A percentile compares a stretch with the other conserved stretches of the same genome.
Evolutionary conservation across 2,888 invertebrate species (phyloP).

Genomic region (Unio pictorum): DNA sequence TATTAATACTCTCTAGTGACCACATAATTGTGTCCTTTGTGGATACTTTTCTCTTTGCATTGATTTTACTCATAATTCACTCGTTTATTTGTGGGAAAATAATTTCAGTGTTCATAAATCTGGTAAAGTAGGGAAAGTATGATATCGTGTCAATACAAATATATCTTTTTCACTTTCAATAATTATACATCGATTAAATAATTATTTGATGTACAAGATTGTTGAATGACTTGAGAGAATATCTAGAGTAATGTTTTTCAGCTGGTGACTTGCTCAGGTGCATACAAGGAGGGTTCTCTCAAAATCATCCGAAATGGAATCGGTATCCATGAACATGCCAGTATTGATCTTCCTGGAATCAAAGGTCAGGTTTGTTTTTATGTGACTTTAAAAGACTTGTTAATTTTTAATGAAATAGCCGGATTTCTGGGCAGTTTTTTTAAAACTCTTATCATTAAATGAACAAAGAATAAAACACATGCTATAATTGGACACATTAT

Average conservation of each 20-base stretch:
- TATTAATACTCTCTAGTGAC: too few species aligned
- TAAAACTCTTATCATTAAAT: too few species aligned
- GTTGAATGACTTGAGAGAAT: background rate
- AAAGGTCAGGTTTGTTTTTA: conserved; percentile 76
- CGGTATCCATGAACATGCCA: conserved; percentile 98
- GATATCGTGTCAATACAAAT: too few species aligned
- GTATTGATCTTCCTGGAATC: conserved; percentile 95
- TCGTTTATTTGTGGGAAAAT: too few species aligned
- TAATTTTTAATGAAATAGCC: background rate
- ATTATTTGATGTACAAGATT: background rate
- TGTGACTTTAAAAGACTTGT: background rate
- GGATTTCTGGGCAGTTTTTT: background rate
- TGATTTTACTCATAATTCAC: too few species aligned
- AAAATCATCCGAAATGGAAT: conserved; percentile 98
- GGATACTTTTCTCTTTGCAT: too few species aligned
- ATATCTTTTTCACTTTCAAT: too few species aligned
- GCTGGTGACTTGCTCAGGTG: conserved; percentile 97
- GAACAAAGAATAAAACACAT: background rate
- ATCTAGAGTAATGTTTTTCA: conserved; percentile 39
- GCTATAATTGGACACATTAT: too few species aligned
- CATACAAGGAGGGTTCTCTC: conserved; percentile 96
- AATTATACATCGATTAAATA: too few species aligned
- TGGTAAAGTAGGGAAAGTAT: too few species aligned
- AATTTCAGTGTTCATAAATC: too few species aligned
- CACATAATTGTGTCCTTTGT: too few species aligned